Base-by-base conservation (phyloP, 2,888 invertebrate genomes). In the Octodonta nipae region DNA sequence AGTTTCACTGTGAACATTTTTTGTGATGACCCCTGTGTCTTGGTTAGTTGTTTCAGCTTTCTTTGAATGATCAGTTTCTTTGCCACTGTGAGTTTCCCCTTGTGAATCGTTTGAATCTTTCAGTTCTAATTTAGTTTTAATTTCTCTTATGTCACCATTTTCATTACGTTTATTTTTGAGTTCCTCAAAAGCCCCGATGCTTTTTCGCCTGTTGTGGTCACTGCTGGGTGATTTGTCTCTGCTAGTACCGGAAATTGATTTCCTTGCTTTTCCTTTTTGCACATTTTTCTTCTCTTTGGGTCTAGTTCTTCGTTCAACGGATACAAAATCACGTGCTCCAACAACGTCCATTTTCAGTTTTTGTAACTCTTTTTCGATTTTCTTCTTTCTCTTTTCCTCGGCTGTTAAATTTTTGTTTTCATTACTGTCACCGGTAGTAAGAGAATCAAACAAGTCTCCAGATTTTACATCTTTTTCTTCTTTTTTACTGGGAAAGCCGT, bases 321-420 rank as follows among this genome's bases (percentile, higher is more conserved):
- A 30, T 4, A 47, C 8, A 33, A 49, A 49, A 13, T 42, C 41
- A 14, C 45, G 46, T 16, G 36, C 50, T 26, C 46, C 50, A 29
- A 48, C 54, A 44, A 47, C 48, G 31, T 49, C 46, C 44, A 50
- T 49, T 20, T 32, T 36, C 25, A 42, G 33, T 37, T 34, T 47
- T 36, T 25, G 50, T 49, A 40, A 41, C 36, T 52, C 54, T 29
- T 25, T 27, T 35, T 33, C 38, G 20, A 36, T 36, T 35, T 39
- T 46, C 24, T 33, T 36, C 30, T 34, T 44, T 28, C 32, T 43
- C 26, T 30, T 37, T 14, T 33, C 29, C 27, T 40, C 54, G 28
- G 26, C 28, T 35, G 33, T 40, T 20, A 36, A 36, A 34, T 39
- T 46, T 26, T 33, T 36, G 30, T 34, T 44, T 28, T 33, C 43